Conservation (phyloP, 2,113 vertebrate species). For the Bostrychus sinensis region DNA sequence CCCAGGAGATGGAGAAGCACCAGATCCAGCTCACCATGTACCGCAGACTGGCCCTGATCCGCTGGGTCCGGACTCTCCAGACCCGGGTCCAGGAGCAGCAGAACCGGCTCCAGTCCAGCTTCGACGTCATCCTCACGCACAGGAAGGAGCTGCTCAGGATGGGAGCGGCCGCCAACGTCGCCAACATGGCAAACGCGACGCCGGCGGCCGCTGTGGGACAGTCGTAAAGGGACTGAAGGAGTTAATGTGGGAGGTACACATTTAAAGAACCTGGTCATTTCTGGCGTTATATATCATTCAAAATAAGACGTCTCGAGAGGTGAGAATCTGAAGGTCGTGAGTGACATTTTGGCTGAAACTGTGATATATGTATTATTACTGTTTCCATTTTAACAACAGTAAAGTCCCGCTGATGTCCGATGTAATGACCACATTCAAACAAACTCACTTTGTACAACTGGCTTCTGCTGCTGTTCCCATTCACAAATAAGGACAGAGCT, state of each 20-base stretch:
- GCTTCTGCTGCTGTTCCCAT: too few relatives aligned
- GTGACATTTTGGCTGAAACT: too few relatives aligned
- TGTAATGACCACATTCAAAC: too few relatives aligned
- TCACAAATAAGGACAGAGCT: too few relatives aligned
- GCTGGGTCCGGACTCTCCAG: constrained; percentile 93
- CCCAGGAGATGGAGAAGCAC: constrained; percentile 95
- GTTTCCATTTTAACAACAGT: too few relatives aligned
- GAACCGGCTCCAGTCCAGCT: constrained; percentile 93
- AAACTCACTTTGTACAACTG: too few relatives aligned
- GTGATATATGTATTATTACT: too few relatives aligned
- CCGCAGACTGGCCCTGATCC: constrained; percentile 91
- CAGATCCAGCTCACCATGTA: constrained; percentile 96
- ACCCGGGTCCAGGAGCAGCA: constrained; percentile 89
- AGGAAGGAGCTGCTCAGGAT: constrained; percentile 92
- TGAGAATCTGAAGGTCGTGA: not conserved
- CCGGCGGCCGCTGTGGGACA: constrained; percentile 74
- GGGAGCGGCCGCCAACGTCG: constrained; percentile 51
- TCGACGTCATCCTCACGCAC: constrained; percentile 93
- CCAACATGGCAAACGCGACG: not conserved
- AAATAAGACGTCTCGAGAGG: constrained; percentile 3
- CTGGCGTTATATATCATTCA: not conserved
- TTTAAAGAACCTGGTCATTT: not conserved
- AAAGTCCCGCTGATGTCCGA: too few relatives aligned
- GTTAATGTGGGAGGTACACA: constrained; percentile 5
- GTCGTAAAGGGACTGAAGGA: constrained; percentile 49